Base-by-base conservation (phyloP, 1,140 invertebrate genomes). In the Dufourea novaeangliae region DNA sequence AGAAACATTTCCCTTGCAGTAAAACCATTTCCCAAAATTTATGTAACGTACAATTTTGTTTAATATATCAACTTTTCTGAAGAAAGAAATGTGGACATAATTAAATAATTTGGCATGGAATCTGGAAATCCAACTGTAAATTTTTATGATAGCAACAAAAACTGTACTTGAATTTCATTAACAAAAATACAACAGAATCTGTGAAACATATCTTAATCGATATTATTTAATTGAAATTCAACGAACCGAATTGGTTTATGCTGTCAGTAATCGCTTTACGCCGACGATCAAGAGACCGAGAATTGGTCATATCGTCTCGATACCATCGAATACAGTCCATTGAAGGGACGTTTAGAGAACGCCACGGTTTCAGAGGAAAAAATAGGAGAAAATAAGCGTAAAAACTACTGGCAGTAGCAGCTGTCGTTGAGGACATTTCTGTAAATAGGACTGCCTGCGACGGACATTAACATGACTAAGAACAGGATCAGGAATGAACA, bases 381-480 rank as follows among this genome's bases (percentile, higher is more conserved):
- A 82, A 54, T 67, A 67, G 46, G 32, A 68, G 46, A 25, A 59
- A 61, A 22, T 68, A 66, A 37, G 80, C 32, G 75, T 37, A 73
- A 41, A 74, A n/a, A 67, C 64, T 37, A 29, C 41, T 75, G 73
- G 41, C 68, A 66, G 54, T 29, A 41, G 73, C 70, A 78, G 78
- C 82, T 77, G 80, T 59, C 56, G 64, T 57, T 25, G 66, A 41
- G 71, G 70, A 63, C 69, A 76, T 64, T 67, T 67, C 74, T 64
- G 68, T 27, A 77, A 79, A 72, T 62, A 80, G 22, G 69, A 46
- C 77, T 83, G 80, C 78, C 71, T 54, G 54, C 71, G 68, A 56
- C 85, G 85, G 83, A 83, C 77, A 72, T 80, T 84, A 77, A 82
- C 82, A 72, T 75, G 57, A 79, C 82, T 52, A 74, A 70, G 69